phyloP scores from a whole-genome alignment of 2,113 vertebrate genomes.

The Cynopterus brachyotis region DNA sequence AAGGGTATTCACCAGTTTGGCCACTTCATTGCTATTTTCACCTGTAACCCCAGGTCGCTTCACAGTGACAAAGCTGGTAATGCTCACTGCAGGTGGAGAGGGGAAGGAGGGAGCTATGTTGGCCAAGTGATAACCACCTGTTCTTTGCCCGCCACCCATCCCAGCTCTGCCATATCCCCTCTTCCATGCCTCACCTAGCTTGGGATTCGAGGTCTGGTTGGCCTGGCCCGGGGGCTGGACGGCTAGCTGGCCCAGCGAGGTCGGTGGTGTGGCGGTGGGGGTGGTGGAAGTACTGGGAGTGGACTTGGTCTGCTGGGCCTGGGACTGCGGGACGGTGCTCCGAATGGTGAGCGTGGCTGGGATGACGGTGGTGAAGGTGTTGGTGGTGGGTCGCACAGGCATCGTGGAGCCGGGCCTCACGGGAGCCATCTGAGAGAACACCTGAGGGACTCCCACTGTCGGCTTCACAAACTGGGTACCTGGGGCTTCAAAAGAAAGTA shows the following conservation, averaged over 20 bases:
- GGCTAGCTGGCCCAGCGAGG: conserved; percentile 81
- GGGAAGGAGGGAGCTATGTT: conserved; percentile 43
- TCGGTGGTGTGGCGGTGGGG: conserved; percentile 82
- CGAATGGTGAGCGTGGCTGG: conserved; percentile 92
- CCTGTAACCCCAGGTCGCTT: conserved; percentile 85
- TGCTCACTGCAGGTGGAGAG: conserved; percentile 83
- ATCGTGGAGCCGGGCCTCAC: conserved; percentile 83
- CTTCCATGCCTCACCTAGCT: conserved; percentile 83
- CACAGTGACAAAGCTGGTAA: conserved; percentile 85
- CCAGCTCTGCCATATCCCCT: conserved; percentile 29
- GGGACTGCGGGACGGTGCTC: conserved; percentile 85
- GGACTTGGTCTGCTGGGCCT: conserved; percentile 84
- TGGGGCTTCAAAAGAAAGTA: conserved; percentile 80
- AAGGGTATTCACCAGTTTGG: conserved; percentile 86
- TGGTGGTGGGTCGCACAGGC: conserved; percentile 83
- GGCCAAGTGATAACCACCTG: conserved; percentile 66
- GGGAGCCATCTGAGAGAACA: conserved; percentile 88
- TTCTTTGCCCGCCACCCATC: conserved; percentile 42
- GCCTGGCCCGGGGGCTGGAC: conserved; percentile 82
- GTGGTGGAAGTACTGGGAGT: conserved; percentile 82
- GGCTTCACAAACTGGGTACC: conserved; percentile 92
- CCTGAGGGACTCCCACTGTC: conserved; percentile 87
- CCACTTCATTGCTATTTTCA: conserved; percentile 84
- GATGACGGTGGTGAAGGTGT: conserved; percentile 90
- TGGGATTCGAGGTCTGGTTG: conserved; percentile 83